Evolutionary conservation across 2,888 invertebrate species (phyloP), one percentile per base, ranked within the genome.

Genomic region (Neoitamus cyanurus): DNA sequence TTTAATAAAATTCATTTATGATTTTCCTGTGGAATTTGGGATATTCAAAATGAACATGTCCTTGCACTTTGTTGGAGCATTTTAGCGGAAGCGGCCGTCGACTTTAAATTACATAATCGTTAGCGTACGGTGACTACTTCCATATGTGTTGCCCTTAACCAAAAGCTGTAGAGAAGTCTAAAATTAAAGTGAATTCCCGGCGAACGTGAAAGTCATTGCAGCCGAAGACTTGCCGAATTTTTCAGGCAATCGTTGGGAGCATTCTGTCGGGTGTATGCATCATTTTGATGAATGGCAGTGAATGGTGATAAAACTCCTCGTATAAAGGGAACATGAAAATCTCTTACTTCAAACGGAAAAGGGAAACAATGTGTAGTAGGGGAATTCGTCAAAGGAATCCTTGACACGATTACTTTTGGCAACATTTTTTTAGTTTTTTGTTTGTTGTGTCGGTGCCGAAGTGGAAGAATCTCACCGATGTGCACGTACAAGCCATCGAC

Each of bases 321-420:
- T n/a, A 20, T 5, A 48, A 48, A 48, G 15, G 48, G 20, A 9
- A 11, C 7, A n/a, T 25, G 2, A 25, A 58, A 58, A 25, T 58
- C 58, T 1, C 20, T 15, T 58, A 9, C 9, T 20, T 25, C 6
- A 58, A 25, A 48, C n/a, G 48, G 48, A 48, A 48, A 3, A 37
- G 37, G 20, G 5, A 37, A 37, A 5, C 3, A 4, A 31, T 31
- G 5, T 31, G 5, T 31, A 42, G 25, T 58, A 9, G 58, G 48
- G 15, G 48, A 48, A 48, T 48, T 48, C 48, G 7, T 20, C 48
- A 48, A 48, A 48, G 25, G 20, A 42, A 75, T 42, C 75, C 75
- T 42, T 75, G 75, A 46, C 75, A 75, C 28, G n/a, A 46, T 75
- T 75, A 42, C 46, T 42, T 75, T 42, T 75, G 75, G 37, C 42